Conservation (phyloP, 2,113 vertebrate species). For the Myotis brandtii region DNA sequence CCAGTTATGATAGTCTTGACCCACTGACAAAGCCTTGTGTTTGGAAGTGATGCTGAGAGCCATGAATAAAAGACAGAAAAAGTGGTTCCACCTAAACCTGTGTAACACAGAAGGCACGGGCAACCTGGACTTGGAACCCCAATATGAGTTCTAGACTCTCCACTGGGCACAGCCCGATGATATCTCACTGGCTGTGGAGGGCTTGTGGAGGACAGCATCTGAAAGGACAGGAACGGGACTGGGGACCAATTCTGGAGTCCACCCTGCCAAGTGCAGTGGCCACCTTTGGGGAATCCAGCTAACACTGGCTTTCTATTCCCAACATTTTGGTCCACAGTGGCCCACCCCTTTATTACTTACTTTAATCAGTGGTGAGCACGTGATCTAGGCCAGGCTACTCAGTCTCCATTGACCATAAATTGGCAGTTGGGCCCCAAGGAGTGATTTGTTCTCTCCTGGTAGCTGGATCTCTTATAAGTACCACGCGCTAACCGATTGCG, state of each 20-base stretch:
- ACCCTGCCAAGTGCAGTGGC: background rate
- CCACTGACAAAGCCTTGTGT: background rate
- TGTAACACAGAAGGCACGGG: background rate
- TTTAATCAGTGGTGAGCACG: background rate
- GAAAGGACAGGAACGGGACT: background rate
- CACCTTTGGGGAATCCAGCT: constrained; percentile 66
- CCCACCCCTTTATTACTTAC: background rate
- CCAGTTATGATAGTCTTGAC: background rate
- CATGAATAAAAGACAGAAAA: background rate
- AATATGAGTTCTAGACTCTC: background rate
- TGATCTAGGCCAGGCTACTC: background rate
- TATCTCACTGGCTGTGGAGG: background rate
- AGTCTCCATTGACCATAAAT: background rate
- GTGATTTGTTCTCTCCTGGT: background rate
- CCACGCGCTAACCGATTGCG: no score
- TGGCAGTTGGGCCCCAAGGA: background rate
- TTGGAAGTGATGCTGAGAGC: background rate
- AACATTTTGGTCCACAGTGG: background rate
- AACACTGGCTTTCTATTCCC: constrained; percentile 21
- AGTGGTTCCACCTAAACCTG: background rate
- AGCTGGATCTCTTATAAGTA: background rate
- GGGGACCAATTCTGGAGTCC: constrained; percentile 44
- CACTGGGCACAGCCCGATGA: constrained; percentile 16
- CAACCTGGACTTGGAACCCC: background rate
- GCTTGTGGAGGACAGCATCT: constrained; percentile 37